Evolutionary conservation across 2,888 invertebrate species (phyloP), one percentile per base, ranked within the genome.

Genomic region (Cordilura impudica): DNA sequence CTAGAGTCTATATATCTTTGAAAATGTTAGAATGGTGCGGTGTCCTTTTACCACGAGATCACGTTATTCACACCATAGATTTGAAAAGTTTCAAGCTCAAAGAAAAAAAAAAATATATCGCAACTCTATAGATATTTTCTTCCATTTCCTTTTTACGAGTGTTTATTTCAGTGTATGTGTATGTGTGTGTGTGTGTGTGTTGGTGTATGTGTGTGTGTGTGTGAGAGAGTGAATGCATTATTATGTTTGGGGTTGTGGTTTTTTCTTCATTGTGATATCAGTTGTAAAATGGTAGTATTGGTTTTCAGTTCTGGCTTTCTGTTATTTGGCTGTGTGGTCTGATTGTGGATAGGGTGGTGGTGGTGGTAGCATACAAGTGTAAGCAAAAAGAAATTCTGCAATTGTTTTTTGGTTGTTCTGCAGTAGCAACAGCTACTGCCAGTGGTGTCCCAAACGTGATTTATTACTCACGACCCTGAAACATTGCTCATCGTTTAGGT

Each of bases 391-490:
- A 49, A 60, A 47, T 58, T 72, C 72, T 72, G 81, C 75, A 81
- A 77, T 78, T 75, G 81, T 72, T 72, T 75, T 76, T 76, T 74
- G 63, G 71, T 78, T 78, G 43, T 72, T 74, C 47, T 76, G 66
- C 73, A 75, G 78, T 73, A 78, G 78, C 76, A 69, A 63, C 72
- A 76, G 76, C 81, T 69, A 71, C 71, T 73, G 75, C 78, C 80
- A 78, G 81, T 78, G 79, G 82, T 77, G 76, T 80, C 76, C 78
- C 76, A 74, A 76, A 78, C 76, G 76, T 83, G 82, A 83, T 83
- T 83, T 83, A 82, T 83, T 82, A 63, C 72, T 54, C 60, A 78
- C 80, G 82, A 82, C 81, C 80, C 83, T 81, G 78, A 82, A 61
- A 66, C 69, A 58, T 69, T 67, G 74, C 56, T 74, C 71, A 79